Evolutionary conservation across 2,797 vertebrate genomes (phyloP).

Genomic region (Cynopterus sphinx): DNA sequence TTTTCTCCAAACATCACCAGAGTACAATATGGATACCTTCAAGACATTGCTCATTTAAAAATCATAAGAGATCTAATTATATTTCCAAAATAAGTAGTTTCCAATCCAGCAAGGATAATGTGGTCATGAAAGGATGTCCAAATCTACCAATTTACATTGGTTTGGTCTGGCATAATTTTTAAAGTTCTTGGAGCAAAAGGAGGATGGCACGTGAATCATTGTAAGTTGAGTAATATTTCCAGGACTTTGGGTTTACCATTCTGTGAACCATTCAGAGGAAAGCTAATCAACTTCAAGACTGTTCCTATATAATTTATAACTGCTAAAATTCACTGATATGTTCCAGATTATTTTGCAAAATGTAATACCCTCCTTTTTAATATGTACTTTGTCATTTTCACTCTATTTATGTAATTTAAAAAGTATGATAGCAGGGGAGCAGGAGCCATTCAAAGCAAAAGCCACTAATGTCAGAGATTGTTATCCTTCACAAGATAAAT

Average conservation of each 20-base stretch:
- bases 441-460: constrained; percentile 64
- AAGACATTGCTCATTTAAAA: constrained; percentile 80
- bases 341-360: constrained; percentile 77
- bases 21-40: constrained; percentile 74
- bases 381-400: constrained; percentile 77
- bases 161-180: constrained; percentile 92
- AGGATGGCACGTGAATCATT: constrained; percentile 91
- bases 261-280: constrained; percentile 86
- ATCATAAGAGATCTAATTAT: constrained; percentile 86
- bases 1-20: constrained; percentile 80
- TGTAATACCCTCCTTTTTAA: constrained; percentile 71
- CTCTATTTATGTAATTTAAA: constrained; percentile 68
- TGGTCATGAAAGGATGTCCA: constrained; percentile 92
- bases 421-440: constrained; percentile 46
- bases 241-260: constrained; percentile 88
- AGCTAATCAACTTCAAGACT: constrained; percentile 83
- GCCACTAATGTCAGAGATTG: constrained; percentile 57
- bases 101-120: constrained; percentile 91
- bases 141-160: constrained; percentile 92
- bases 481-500: constrained; percentile 51
- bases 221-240: constrained; percentile 90
- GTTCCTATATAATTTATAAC: constrained; percentile 82
- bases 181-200: constrained; percentile 92
- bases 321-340: constrained; percentile 71
- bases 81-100: constrained; percentile 93